Base-by-base conservation (phyloP, 1,140 invertebrate genomes). In the Thrips palmi region DNA sequence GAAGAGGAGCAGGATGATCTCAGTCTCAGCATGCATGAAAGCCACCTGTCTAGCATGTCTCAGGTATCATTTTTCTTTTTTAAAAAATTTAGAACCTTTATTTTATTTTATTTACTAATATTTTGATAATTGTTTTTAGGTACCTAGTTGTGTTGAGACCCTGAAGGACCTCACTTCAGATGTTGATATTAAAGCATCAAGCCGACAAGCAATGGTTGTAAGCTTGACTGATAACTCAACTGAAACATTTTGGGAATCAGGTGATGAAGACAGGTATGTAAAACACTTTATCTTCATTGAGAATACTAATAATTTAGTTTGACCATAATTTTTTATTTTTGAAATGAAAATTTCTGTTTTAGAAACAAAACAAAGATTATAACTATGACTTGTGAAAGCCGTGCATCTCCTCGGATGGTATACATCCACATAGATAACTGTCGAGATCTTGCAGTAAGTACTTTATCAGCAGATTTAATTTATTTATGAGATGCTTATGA, bases 241-340 rank as follows among this genome's bases (percentile, higher is more conserved):
- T 0, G 93, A 98, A 60, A 97, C 93, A 0, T 98, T 97, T 58
- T 98, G 93, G 93, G 93, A 98, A 60, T 94, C 88, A 41, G 91
- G 91, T 2, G 92, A 97, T 48, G 92, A 97, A 52, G 91, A 96
- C 58, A n/a, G n/a, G n/a, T n/a, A n/a, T n/a, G n/a, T n/a, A n/a
- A 51, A 68, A n/a, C n/a, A n/a, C n/a, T n/a, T n/a, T n/a, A n/a
- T n/a, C n/a, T n/a, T n/a, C n/a, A n/a, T n/a, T n/a, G n/a, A n/a
- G n/a, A n/a, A n/a, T n/a, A n/a, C n/a, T n/a, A n/a, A n/a, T n/a
- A n/a, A n/a, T n/a, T n/a, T n/a, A n/a, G n/a, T n/a, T n/a, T n/a
- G n/a, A n/a, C n/a, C n/a, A n/a, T n/a, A n/a, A n/a, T n/a, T 39
- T 17, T 14, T 12, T 19, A 20, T 8, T 40, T n/a, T 31, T 27